phyloP scores from a whole-genome alignment of 92 coral and sea anemone genomes.

The Epizoanthus ramosus region DNA sequence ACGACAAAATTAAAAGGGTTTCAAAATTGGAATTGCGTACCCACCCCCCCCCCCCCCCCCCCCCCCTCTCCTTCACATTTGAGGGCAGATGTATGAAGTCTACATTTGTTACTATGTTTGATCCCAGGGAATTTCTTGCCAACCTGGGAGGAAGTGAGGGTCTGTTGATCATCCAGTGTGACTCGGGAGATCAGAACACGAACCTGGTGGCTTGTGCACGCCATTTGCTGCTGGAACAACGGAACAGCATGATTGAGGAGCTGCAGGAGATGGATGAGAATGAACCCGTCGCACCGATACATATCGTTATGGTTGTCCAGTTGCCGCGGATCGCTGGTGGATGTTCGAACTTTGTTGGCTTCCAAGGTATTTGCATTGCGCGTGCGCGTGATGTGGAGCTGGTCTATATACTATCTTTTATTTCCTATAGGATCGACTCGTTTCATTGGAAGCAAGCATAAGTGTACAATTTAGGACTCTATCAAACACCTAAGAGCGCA shows the following conservation, averaged over 20 bases:
- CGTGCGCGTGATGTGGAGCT: no score
- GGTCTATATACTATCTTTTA: no score
- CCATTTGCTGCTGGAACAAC: conserved; percentile 75
- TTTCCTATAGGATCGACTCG: no score
- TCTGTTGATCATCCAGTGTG: conserved; percentile 84
- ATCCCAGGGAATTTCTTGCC: conserved; percentile 65
- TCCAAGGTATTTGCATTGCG: conserved; percentile 52
- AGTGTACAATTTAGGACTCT: no score
- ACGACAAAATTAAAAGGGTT: no score
- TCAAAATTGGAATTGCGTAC: no score
- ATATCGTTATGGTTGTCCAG: conserved; percentile 77
- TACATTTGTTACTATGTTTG: no score
- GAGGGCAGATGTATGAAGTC: no score
- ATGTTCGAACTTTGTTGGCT: conserved; percentile 77
- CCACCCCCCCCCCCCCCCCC: no score
- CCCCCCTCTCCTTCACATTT: no score
- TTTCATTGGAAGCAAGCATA: no score
- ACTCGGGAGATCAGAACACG: conserved; percentile 67
- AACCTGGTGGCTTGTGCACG: conserved; percentile 89
- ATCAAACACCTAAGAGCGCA: no score
- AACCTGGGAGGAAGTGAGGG: conserved; percentile 83
- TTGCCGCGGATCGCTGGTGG: conserved; percentile 85
- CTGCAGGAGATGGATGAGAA: conserved; percentile 23
- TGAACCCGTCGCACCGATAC: conserved; percentile 48
- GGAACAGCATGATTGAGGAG: conserved; percentile 58